Base-by-base conservation (phyloP, 2,888 invertebrate species). In the Drosophila pullipes region DNA sequence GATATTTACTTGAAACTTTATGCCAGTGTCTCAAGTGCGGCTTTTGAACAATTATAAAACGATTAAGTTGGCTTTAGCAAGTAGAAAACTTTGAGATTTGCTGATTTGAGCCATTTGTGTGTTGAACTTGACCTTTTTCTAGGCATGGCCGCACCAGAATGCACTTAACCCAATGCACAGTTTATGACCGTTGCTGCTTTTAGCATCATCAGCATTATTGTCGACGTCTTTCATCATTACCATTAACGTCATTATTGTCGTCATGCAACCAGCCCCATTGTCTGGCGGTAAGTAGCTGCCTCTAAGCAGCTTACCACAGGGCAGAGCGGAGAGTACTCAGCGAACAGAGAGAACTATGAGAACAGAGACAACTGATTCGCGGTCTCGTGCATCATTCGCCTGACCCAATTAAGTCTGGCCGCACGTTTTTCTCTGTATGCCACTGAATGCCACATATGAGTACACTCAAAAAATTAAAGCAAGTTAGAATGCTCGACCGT, bases 71-170 rank as follows among this genome's bases (percentile, higher is more conserved):
- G 35, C 65, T 47, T 22, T 22, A 61, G 4, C 57, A 57, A 60
- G 28, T 22, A 55, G 63, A 18, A 55, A 49, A 47, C 66, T 52
- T 22, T 4, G n/a, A 30, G 39, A 54, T 58, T 47, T 69, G 78
- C 78, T 76, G 65, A 72, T 54, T 50, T 50, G 62, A 63, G 72
- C 22, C 44, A 66, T 58, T 78, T 65, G 33, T 57, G 53, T 28
- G 22, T 67, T 78, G 79, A 85, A 74, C 83, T 85, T 83, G 83
- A 81, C 81, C 85, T 81, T 84, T 78, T 78, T 72, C 41, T 60
- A 47, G 69, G 65, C 60, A 54, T 67, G 60, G 57, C 37, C 44
- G 22, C 55, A 30, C 18, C 41, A 58, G 64, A 68, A 62, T 74
- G 81, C 85, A 73, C 64, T 70, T 73, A 74, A 49, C 71, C 64